Base-by-base conservation (phyloP, 2,888 invertebrate genomes). In the Hesperia comma region DNA sequence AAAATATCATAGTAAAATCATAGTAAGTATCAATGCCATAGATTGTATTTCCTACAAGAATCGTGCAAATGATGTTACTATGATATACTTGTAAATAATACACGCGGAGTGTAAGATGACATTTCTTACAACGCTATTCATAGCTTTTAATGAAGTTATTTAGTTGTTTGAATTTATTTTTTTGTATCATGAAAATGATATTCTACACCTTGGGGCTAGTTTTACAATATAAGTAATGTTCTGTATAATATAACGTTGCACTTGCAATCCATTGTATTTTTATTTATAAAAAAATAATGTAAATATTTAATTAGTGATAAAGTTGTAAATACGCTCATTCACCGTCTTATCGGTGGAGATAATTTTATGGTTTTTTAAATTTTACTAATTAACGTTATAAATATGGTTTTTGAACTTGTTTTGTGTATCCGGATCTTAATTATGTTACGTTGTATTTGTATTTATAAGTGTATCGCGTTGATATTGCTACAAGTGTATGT, bases 371-470 rank as follows among this genome's bases (percentile, higher is more conserved):
- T 21, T 53, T 51, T 51, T 61, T 7, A 33, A 46, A 15, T 15
- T 46, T 1, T 60, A 60, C 17, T 60, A 17, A 32, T 32, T 37
- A 26, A 26, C 26, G 17, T 49, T 49, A 21, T 49, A 49, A 49
- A 49, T 60, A 33, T 14, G 33, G 6, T 49, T 61, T 61, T 61
- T 49, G 33, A 33, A 60, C 6, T 60, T 46, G 51, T 61, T 51
- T 61, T 61, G 40, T n/a, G n/a, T 53, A 51, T 53, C n/a, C 21
- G 19, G 61, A 61, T 51, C 40, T 61, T 53, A 61, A 53, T 61
- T 61, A 61, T 53, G 61, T 61, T 51, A 61, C 21, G 37, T 61
- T 61, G 40, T 21, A 37, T 51, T 37, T 51, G 40, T 61, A 53
- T 51, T 33, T 37, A 61, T 19, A 6, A 21, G 15, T 32, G 26